A percentile compares a stretch with the other conserved stretches of the same genome.
Evolutionary conservation across 1,140 invertebrate species (phyloP).

Genomic region (Alviniconcha marisindica): DNA sequence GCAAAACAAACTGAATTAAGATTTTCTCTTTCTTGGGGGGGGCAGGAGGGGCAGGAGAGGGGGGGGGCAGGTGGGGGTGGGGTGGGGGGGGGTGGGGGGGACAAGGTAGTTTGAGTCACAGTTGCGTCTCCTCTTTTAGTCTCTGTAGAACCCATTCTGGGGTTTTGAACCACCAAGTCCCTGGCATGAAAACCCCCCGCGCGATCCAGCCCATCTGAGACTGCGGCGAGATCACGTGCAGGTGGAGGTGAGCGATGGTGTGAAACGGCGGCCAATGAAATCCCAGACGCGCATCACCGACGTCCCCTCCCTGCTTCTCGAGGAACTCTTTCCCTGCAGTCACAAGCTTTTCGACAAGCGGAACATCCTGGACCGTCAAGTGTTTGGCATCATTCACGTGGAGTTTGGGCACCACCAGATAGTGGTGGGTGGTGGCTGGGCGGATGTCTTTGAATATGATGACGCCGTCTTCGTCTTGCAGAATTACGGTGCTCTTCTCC

Average conservation of each 20-base stretch:
- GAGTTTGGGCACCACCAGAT: constrained; percentile 86
- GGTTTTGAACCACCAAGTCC: constrained; percentile 90
- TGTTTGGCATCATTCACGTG: constrained; percentile 86
- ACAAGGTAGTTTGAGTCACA: not conserved
- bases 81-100: no score
- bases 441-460: constrained; percentile 90
- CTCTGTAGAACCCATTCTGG: constrained; percentile 76
- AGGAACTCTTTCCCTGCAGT: constrained; percentile 79
- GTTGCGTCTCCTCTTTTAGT: constrained; percentile 34
- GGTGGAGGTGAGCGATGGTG: constrained; percentile 88
- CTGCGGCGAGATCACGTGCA: constrained; percentile 90
- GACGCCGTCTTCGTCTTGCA: constrained; percentile 82
- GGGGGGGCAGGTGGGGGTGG: no score
- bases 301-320: constrained; percentile 73
- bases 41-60: not conserved
- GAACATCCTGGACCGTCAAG: constrained; percentile 81
- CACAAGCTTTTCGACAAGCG: constrained; percentile 82
- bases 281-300: constrained; percentile 79
- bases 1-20: not conserved
- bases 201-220: constrained; percentile 85
- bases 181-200: constrained; percentile 84
- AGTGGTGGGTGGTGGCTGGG: constrained; percentile 88
- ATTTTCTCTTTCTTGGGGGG: no score
- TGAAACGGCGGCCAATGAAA: constrained; percentile 96
- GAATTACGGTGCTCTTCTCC: constrained; percentile 45